Conservation (phyloP, 2,113 vertebrate species). For the Mobula hypostoma region DNA sequence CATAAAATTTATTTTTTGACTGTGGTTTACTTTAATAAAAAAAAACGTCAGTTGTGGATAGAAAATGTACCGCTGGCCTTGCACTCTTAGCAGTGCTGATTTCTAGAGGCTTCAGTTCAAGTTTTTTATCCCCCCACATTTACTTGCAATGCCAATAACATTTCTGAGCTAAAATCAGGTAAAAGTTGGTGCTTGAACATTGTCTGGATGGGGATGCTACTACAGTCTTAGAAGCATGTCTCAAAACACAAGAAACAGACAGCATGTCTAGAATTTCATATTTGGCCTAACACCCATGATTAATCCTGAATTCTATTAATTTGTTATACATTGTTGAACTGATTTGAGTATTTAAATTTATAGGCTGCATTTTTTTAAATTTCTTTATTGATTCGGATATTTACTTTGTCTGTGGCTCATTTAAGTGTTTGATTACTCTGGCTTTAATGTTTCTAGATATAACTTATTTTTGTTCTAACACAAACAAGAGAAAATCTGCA, state of each 20-base stretch:
- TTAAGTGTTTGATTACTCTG: neutral
- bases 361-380: neutral
- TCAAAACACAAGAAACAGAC: neutral
- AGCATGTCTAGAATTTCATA: neutral
- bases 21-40: too few relatives aligned
- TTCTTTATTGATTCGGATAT: neutral
- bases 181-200: neutral
- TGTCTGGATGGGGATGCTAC: neutral
- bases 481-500: too few relatives aligned
- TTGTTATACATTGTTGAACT: neutral
- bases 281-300: neutral
- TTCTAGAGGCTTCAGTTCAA: neutral
- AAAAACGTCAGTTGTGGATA: neutral
- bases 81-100: neutral
- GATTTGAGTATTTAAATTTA: neutral
- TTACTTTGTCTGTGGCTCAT: neutral
- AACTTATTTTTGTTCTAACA: neutral
- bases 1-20: neutral
- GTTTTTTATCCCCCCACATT: neutral
- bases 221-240: neutral
- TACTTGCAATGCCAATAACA: constrained; percentile 4
- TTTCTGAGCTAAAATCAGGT: neutral
- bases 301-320: neutral
- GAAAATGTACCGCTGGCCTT: neutral
- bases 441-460: neutral